Evolutionary conservation across 2,797 vertebrate species (phyloP).

Genomic region (Cirrhinus mrigala): DNA sequence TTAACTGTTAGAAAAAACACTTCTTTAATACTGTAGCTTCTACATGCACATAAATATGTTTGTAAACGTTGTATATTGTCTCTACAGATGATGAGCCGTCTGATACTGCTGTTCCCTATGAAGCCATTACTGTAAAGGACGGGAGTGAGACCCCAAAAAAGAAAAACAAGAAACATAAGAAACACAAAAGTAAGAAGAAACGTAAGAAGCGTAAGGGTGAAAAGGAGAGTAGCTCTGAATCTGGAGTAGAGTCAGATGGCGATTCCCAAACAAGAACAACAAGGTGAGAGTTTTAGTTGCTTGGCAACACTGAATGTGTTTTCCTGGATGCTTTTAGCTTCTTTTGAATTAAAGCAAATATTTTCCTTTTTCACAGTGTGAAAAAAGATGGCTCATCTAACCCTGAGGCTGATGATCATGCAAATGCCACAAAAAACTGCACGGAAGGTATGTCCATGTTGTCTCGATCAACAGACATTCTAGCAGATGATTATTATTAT

Average conservation of each 20-base stretch:
- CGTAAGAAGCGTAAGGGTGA: conserved; percentile 80
- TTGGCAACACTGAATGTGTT: background rate
- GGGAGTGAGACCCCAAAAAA: conserved; percentile 76
- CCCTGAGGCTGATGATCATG: conserved; percentile 66
- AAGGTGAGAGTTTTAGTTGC: conserved; percentile 68
- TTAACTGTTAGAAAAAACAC: background rate
- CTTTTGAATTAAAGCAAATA: background rate
- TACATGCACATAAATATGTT: background rate
- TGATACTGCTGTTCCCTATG: conserved; percentile 66
- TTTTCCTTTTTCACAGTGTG: conserved; percentile 65
- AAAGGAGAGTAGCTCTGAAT: conserved; percentile 84
- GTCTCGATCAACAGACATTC: background rate
- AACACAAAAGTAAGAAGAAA: conserved; percentile 87
- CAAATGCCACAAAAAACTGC: conserved; percentile 68
- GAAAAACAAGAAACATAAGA: conserved; percentile 85
- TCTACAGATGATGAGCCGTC: conserved; percentile 75
- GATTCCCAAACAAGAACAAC: conserved; percentile 76
- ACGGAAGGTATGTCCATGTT: conserved; percentile 69
- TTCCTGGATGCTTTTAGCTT: background rate
- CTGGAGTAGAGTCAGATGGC: conserved; percentile 78
- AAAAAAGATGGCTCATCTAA: conserved; percentile 71
- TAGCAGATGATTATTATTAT: background rate
- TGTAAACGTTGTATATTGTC: conserved; percentile 9
- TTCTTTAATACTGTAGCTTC: background rate
- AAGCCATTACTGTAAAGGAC: conserved; percentile 74